Base-by-base conservation (phyloP, 2,113 vertebrate genomes). In the Sorex fumeus region DNA sequence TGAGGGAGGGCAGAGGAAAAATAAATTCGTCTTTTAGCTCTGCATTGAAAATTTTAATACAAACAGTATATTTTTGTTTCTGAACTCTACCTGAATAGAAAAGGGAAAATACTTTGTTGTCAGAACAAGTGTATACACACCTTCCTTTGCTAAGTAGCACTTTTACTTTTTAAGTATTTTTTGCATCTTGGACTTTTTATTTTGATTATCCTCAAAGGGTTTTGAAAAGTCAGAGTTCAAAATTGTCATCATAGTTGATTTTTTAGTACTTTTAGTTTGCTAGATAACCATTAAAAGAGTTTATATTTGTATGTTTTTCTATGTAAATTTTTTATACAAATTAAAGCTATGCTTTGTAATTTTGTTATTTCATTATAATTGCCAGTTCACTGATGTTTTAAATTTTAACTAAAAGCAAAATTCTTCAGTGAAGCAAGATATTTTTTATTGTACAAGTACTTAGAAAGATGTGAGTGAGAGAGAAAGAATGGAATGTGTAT, bases 241-340 rank as follows among this genome's bases (percentile, higher is more conserved):
- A 57, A 30, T 91, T 83, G 87, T 60, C 69, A 70, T 80, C 23
- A 76, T 40, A 90, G 32, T 80, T 40, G 83, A 62, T 81, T 30
- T 9, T 19, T 13, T 67, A 32, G 16, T 88, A 67, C 72, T 36
- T 47, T 70, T 80, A 60, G 43, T 79, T 88, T 60, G 84, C 4
- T 40, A 71, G 32, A 74, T 77, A 81, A 72, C 7, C 25, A 36
- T 13, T 50, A 50, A 50, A 50, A 6, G 60, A 27, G 13, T 62
- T n/a, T 64, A 32, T 23, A 88, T 34, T 7, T 45, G n/a, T n/a
- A n/a, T n/a, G n/a, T n/a, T 82, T 27, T 57, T 60, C 25, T n/a
- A 23, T 90, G 21, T 69, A 82, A 40, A 28, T 40, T 25, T 82
- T 89, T n/a, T 78, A 1, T 91, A 50, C 11, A 78, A 93, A 60